Evolutionary conservation across 2,797 vertebrate species (phyloP), one percentile per base, ranked within the genome.

Genomic region (Pseudocheirus occidentalis): DNA sequence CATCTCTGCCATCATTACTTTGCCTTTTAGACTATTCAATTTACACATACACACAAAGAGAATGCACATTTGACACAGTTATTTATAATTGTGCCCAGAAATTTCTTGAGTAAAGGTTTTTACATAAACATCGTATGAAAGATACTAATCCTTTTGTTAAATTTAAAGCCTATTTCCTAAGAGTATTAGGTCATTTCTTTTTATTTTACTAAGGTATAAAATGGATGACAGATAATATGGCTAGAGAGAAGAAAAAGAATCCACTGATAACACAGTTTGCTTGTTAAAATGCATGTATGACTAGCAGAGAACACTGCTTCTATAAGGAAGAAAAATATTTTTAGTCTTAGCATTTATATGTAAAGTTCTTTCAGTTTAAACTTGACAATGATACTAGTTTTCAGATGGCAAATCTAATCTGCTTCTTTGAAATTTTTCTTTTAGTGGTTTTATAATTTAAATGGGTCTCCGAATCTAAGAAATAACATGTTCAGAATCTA

Each of bases 111-210:
- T 95, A 53, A 97, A 97, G 97, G 93, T 96, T 98, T 98, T 96
- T 94, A 96, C 91, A 95, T 90, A 95, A 97, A 93, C 55, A 92
- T 98, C 94, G 92, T 95, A 96, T 97, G 96, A 97, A 97, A 97
- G 96, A n/a, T 94, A 93, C 97, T 91, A 97, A 97, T 93, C 96
- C 95, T 73, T 34, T 97, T 96, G 94, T 96, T 98, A 97, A 95
- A 95, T 97, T 96, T 94, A 92, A 97, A 91, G 73, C 95, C 62
- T 66, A 50, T 94, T 96, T 98, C 96, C 96, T 95, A 96, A 94
- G 94, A 97, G 94, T 56, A 96, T 89, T 50, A 81, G 10, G 94
- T 5, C 95, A 50, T 97, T 97, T 96, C 97, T 94, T 95, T 97
- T 96, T 94, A 97, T 97, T 97, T 95, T 96, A 94, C 93, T 90